Conservation (phyloP, 1,140 invertebrate species). For the Dermatophagoides farinae region DNA sequence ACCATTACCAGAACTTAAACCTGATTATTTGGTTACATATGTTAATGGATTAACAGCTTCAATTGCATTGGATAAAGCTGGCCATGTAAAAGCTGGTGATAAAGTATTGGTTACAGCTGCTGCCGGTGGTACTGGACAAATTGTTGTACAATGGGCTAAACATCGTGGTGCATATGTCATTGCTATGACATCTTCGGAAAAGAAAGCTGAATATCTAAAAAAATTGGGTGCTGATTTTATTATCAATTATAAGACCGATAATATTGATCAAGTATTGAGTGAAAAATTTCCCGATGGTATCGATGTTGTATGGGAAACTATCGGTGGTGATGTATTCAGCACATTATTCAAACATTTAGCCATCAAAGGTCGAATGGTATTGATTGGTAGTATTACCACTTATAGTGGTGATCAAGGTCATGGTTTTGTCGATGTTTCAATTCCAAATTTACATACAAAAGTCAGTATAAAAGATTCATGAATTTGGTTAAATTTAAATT, state of each 20-base stretch:
- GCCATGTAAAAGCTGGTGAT: conserved; percentile 19
- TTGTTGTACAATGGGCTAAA: conserved; percentile 28
- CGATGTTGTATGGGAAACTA: conserved; percentile 13
- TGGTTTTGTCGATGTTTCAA: background rate
- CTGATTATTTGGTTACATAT: background rate
- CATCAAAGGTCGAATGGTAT: conserved; percentile 22
- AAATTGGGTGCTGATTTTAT: conserved; percentile 23
- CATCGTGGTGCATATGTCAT: conserved; percentile 27
- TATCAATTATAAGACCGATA: conserved; percentile 27
- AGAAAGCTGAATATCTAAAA: background rate
- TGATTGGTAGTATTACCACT: conserved; percentile 24
- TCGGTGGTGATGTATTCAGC: conserved; percentile 26
- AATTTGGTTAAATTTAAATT: background rate
- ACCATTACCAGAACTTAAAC: background rate
- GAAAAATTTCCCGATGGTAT: conserved; percentile 10
- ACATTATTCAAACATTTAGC: conserved; percentile 20
- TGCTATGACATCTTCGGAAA: background rate
- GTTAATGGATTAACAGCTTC: background rate
- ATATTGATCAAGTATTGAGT: conserved; percentile 4
- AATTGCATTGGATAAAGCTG: background rate
- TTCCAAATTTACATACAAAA: conserved; percentile 7
- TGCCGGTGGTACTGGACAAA: conserved; percentile 25
- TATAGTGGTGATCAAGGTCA: conserved; percentile 16
- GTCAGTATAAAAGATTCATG: background rate
- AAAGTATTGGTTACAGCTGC: conserved; percentile 28